Conservation (phyloP, 2,888 invertebrate species). For the Scaptomyza reducta region DNA sequence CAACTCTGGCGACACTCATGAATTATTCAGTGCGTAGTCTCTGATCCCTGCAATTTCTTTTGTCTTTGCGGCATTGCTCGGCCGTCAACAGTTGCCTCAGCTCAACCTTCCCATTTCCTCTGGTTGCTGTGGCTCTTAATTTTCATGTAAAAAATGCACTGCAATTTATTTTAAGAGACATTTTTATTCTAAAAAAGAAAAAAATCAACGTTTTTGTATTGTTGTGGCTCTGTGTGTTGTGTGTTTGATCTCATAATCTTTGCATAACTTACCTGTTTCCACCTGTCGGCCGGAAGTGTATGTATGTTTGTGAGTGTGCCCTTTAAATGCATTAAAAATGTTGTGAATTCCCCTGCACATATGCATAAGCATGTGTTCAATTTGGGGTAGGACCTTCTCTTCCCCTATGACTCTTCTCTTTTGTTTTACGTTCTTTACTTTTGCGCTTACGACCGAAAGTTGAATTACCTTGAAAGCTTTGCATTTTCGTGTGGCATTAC, state of each 20-base stretch:
- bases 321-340: constrained; percentile 64
- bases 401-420: neutral
- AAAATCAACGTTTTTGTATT: constrained; percentile 28
- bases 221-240: constrained; percentile 25
- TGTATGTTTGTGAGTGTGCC: constrained; percentile 16
- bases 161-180: constrained; percentile 73
- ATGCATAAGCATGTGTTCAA: constrained; percentile 34
- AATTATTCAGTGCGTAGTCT: constrained; percentile 73
- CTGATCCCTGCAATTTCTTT: constrained; percentile 52
- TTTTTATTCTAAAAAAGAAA: constrained; percentile 28
- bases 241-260: constrained; percentile 56
- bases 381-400: neutral
- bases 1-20: constrained; percentile 57
- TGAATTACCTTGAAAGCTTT: constrained; percentile 68
- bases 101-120: neutral
- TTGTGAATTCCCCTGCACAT: constrained; percentile 46
- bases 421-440: constrained; percentile 3
- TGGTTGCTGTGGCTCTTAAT: constrained; percentile 52
- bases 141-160: constrained; percentile 70
- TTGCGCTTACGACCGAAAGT: constrained; percentile 32
- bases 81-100: constrained; percentile 25
- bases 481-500: constrained; percentile 19
- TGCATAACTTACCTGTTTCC: constrained; percentile 49
- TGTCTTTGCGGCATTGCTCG: constrained; percentile 45
- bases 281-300: constrained; percentile 4